Conservation (phyloP, 2,113 vertebrate species). For the Emydocephalus ijimae region DNA sequence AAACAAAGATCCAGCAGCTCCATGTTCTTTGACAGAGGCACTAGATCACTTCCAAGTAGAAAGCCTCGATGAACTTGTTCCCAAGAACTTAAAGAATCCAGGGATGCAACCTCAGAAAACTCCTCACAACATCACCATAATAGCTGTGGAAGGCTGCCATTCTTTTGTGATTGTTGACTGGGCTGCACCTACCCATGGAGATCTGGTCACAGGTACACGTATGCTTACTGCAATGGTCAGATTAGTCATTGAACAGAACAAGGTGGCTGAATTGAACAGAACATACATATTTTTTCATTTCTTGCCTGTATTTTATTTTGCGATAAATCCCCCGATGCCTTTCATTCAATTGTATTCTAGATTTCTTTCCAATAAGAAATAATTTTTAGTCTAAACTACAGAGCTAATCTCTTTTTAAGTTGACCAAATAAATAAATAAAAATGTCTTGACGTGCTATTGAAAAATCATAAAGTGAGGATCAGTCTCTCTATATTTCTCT, state of each 20-base stretch:
- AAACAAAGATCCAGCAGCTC: conserved; percentile 85
- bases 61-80: conserved; percentile 82
- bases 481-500: not conserved
- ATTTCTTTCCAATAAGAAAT: not conserved
- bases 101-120: conserved; percentile 73
- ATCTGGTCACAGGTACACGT: conserved; percentile 88
- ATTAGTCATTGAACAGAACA: not conserved
- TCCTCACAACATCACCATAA: conserved; percentile 91
- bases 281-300: not conserved
- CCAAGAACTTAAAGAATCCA: conserved; percentile 72
- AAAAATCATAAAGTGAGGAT: not conserved
- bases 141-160: conserved; percentile 96
- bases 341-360: not conserved
- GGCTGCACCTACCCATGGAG: conserved; percentile 81
- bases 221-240: not conserved
- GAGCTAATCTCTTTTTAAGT: not conserved
- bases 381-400: not conserved
- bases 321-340: not conserved
- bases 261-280: too few species aligned
- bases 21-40: conserved; percentile 94
- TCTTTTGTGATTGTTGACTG: conserved; percentile 98
- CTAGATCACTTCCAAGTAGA: conserved; percentile 96
- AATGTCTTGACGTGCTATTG: not conserved
- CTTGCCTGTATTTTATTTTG: not conserved
- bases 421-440: not conserved